Conservation (phyloP, 2,797 vertebrate genomes). For the Geotrypetes seraphini region DNA sequence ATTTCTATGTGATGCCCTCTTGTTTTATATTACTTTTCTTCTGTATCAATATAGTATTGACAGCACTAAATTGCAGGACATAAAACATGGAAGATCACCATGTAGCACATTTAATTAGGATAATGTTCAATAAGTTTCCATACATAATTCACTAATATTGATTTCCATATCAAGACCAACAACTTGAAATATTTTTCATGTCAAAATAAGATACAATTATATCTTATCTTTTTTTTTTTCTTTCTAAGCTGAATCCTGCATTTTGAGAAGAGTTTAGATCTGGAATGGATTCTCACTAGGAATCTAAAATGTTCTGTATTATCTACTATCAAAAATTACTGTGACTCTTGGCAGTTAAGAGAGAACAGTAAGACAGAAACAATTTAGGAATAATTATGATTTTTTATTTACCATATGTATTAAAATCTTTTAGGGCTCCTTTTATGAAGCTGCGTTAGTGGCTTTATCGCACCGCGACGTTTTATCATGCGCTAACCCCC, state of each 20-base stretch:
- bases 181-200: slow-evolving; percentile 7
- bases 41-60: slow-evolving; percentile 6
- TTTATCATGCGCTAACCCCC: too few species aligned
- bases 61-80: slow-evolving; percentile 7
- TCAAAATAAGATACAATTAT: slow-evolving; percentile 24
- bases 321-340: too few species aligned
- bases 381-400: background rate
- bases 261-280: slow-evolving; percentile 13
- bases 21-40: slow-evolving; percentile 1
- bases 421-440: too few species aligned
- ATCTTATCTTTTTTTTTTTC: too few species aligned
- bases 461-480: too few species aligned
- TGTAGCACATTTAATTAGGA: background rate
- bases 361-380: slow-evolving; percentile 16
- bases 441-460: too few species aligned
- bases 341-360: slow-evolving; percentile 13
- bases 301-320: too few species aligned
- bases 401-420: background rate
- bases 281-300: too few species aligned
- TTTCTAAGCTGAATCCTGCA: slow-evolving; percentile 3
- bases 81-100: background rate
- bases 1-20: background rate
- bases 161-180: background rate
- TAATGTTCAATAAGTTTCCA: background rate
- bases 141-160: background rate